Evolutionary conservation across 2,888 invertebrate genomes (phyloP), one percentile per base, ranked within the genome.

Genomic region (Ctena decussata): DNA sequence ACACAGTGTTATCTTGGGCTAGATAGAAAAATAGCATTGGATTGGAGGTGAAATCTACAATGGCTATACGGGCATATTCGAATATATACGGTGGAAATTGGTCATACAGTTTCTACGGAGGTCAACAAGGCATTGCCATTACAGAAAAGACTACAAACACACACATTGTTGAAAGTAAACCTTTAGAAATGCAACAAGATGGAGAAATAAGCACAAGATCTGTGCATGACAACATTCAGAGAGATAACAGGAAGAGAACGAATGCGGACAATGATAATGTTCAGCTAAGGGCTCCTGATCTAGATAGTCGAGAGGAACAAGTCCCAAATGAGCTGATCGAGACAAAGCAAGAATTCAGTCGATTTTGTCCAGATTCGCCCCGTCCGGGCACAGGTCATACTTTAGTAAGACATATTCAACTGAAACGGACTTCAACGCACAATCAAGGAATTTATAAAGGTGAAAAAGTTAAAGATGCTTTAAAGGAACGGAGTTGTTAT

Each of bases 31-130:
- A 11, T 11, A 15, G 15, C 6, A 41, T 41, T 15, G 6, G 8
- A 11, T 41, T 11, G 6, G 41, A 21, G 21, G 21, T 57, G 3
- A 65, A 65, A 12, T 65, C 21, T 12, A 18, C 65, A 32, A 65
- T 65, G 65, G 8, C 65, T 35, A n/a, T 21, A 11, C 11, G 21
- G 35, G 18, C 8, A n/a, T 65, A 35, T 65, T 65, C 65, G 12
- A 35, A 30, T 35, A 65, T 65, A 11, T 65, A 65, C 21, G 65
- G 18, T 18, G 65, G 65, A 35, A 65, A 65, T 18, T 65, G 65
- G 65, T 65, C 65, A 15, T 65, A 65, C 35, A 65, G 65, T 35
- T 65, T 65, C 21, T 65, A 65, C 35, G 65, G 65, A 6, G 65
- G 21, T 65, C 8, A 65, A 35, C 65, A 65, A 35, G 65, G 65